These are phyloP conservation scores for Numida meleagris DNA, from an alignment of 2,113 vertebrate genomes.

Conservation along the genomic window DNA sequence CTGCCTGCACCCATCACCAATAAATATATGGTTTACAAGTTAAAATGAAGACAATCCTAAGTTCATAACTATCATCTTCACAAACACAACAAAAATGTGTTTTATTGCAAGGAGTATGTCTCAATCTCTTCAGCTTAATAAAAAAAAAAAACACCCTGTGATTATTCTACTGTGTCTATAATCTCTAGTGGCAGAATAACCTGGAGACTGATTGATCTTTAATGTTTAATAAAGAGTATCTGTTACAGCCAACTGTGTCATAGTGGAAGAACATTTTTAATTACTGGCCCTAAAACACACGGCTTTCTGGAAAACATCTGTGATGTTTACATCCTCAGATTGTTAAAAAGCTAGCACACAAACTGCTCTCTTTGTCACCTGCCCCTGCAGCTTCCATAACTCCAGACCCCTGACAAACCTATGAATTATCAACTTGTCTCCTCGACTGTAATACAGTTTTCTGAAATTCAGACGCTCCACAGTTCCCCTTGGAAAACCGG, in stretches of 20 bases:
- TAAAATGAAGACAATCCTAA: neutral
- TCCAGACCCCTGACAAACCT: neutral
- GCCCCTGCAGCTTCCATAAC: neutral
- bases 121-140: neutral
- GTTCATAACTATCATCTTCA: neutral
- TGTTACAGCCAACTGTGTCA: constrained; percentile 28
- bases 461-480: neutral
- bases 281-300: constrained; percentile 40
- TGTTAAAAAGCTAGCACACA: neutral
- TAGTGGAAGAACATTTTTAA: constrained; percentile 45
- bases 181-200: constrained; percentile 40
- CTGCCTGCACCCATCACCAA: neutral
- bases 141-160: neutral
- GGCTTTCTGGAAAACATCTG: constrained; percentile 28
- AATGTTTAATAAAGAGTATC: constrained; percentile 8
- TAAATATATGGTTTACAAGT: neutral
- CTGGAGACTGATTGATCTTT: constrained; percentile 44
- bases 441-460: neutral
- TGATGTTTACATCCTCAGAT: constrained; percentile 3
- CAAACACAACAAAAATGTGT: rapidly evolving
- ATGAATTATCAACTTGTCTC: neutral
- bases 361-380: neutral
- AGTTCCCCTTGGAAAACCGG: neutral
- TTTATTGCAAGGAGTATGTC: neutral
- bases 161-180: neutral